Percentiles rank a stretch among this genome's conserved stretches.
Evolutionary conservation across 1,140 invertebrate species (phyloP).

Genomic region (Phenacoccus solenopsis): DNA sequence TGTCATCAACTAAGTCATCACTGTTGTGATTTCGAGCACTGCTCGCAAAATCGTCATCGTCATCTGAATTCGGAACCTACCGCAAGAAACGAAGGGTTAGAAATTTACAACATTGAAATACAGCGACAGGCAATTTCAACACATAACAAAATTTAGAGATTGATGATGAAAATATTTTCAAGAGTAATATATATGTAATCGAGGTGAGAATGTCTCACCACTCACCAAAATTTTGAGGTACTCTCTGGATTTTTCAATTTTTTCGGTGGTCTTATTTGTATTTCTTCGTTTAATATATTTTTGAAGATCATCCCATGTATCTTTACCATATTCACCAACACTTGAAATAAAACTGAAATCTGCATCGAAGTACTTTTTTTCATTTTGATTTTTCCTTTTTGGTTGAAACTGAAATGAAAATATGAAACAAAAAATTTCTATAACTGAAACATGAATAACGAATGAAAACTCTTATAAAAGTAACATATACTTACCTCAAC

Average conservation of each 20-base stretch:
- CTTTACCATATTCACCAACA: slow-evolving; percentile 60
- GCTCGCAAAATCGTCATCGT: slow-evolving; percentile 32
- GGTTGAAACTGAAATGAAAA: slow-evolving; percentile 56
- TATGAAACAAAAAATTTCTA: slow-evolving; percentile 19
- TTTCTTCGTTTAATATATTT: slow-evolving; percentile 73
- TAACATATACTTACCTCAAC: slow-evolving; percentile 48
- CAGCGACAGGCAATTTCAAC: background rate
- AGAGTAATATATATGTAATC: too few species aligned
- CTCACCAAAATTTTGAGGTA: slow-evolving; percentile 34
- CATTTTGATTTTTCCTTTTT: slow-evolving; percentile 54
- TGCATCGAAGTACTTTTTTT: slow-evolving; percentile 55
- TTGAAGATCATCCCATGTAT: slow-evolving; percentile 71
- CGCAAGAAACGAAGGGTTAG: slow-evolving; percentile 16
- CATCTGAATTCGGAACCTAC: slow-evolving; percentile 22
- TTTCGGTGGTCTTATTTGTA: slow-evolving; percentile 64
- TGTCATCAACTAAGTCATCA: slow-evolving; percentile 29
- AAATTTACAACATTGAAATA: slow-evolving; percentile 6
- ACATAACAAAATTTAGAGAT: too few species aligned
- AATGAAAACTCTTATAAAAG: background rate
- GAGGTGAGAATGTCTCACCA: too few species aligned
- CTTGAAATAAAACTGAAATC: slow-evolving; percentile 61
- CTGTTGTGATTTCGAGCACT: slow-evolving; percentile 23
- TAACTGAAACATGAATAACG: background rate
- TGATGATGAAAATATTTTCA: too few species aligned
- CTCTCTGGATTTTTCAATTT: slow-evolving; percentile 53